Conservation (phyloP, 2,888 invertebrate species). For the Hanleya hanleyi region DNA sequence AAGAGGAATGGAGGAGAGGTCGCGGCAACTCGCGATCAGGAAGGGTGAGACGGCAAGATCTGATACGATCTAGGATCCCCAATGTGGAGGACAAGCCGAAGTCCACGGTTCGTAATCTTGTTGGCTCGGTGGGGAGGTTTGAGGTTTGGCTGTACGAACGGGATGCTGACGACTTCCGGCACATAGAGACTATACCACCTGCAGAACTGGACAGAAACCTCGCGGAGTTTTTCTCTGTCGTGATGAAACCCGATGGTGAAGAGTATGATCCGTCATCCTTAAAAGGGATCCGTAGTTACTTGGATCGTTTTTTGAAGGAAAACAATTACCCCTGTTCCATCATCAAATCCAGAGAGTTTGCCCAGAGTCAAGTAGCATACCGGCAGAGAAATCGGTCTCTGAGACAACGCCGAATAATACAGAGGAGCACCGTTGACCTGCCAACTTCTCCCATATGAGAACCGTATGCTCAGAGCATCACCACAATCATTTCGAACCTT, state of each 20-base stretch:
- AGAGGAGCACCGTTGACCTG: too few species aligned
- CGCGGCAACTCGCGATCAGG: too few species aligned
- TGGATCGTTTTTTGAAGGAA: slow-evolving; percentile 4
- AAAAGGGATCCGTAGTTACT: background rate
- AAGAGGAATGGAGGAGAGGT: too few species aligned
- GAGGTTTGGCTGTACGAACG: background rate
- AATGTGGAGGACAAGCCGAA: background rate
- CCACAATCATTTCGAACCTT: too few species aligned
- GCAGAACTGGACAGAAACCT: background rate
- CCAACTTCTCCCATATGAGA: too few species aligned
- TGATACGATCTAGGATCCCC: background rate
- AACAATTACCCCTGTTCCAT: background rate
- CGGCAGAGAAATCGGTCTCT: too few species aligned
- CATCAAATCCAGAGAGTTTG: background rate
- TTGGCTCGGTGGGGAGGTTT: background rate
- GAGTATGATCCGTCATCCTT: background rate
- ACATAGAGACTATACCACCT: background rate
- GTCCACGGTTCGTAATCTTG: background rate
- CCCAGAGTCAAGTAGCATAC: background rate
- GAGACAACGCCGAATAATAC: too few species aligned
- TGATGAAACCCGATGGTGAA: background rate
- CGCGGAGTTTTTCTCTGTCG: background rate
- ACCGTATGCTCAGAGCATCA: too few species aligned
- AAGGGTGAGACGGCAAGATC: too few species aligned
- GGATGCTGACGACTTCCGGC: background rate